Base-by-base conservation (phyloP, 2,888 invertebrate genomes). In the Lepidochitona cinerea region DNA sequence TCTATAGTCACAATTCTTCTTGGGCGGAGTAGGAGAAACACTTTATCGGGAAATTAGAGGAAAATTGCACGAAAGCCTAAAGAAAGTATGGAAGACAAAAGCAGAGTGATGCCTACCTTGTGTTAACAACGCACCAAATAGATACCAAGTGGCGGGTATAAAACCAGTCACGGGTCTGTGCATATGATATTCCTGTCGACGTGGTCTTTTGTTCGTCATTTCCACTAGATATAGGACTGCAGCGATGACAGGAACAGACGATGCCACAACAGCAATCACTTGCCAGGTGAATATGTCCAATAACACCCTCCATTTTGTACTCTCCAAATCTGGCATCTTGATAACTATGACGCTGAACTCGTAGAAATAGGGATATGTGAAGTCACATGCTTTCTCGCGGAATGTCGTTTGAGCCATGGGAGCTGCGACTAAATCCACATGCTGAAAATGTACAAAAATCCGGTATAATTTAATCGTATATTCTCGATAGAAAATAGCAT, bases 211-310 rank as follows among this genome's bases (percentile, higher is more conserved):
- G 26, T 59, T 26, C 4, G 32, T 4, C 26, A 29, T 59, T 26
- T 59, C 59, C 59, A 59, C 32, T 14, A 59, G 26, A 59, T 23
- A 59, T 26, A 59, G 14, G 26, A 59, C 59, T 14, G 26, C 23
- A 29, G 59, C 59, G 4, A 26, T 59, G 1, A 59, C 4, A 59
- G 59, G 59, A 4, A 59, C 29, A 1, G 59, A 59, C 26, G 26
- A 23, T 29, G 29, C 14, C 32, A 59, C 59, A 4, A 23, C 4
- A 12, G 26, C 59, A 23, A 59, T 23, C 4, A 59, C 59, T 23
- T 18, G 59, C 59, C 59, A 59, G 32, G 59, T 29, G 32, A 59
- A 59, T 59, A 59, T 59, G 59, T 59, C 59, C 59, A 59, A 26
- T 32, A 59, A 29, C 1, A 32, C 59, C 1, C 59, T 23, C 59